phyloP scores from a whole-genome alignment of 1,140 invertebrate genomes.

The Temnothorax curvispinosus region DNA sequence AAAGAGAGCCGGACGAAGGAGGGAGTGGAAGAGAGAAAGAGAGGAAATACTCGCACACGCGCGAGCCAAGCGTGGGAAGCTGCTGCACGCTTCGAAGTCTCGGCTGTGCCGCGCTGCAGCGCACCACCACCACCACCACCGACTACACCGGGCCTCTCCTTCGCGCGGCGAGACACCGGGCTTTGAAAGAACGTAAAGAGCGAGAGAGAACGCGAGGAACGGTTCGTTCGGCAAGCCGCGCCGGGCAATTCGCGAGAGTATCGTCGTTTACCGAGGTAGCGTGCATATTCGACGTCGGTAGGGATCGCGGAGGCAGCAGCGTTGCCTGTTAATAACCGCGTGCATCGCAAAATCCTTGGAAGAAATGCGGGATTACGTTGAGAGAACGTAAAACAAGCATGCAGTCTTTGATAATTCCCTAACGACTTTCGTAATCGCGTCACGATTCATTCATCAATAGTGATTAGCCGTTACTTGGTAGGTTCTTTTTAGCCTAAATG shows the following conservation, averaged over 20 bases:
- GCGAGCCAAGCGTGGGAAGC: conserved; percentile 84
- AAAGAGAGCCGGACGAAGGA: conserved; percentile 20
- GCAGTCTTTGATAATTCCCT: not conserved
- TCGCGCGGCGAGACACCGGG: conserved; percentile 50
- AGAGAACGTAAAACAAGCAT: not conserved
- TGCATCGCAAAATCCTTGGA: not conserved
- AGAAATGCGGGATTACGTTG: not conserved
- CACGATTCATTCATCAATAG: not conserved
- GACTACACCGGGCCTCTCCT: conserved; percentile 69
- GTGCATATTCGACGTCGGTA: conserved; percentile 40
- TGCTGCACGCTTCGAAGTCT: conserved; percentile 77
- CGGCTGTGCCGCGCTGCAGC: conserved; percentile 66
- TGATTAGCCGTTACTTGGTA: not conserved
- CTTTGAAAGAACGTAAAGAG: conserved; percentile 53
- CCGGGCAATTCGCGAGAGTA: conserved; percentile 47
- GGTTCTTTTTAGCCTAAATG: not conserved
- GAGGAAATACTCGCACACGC: conserved; percentile 66
- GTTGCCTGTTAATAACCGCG: conserved; percentile 43
- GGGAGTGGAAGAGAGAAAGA: conserved; percentile 30
- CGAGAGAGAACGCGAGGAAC: conserved; percentile 48
- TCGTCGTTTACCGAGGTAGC: conserved; percentile 43
- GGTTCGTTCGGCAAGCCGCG: conserved; percentile 25
- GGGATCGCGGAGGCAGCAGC: conserved; percentile 10
- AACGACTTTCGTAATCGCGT: not conserved
- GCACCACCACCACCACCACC: conserved; percentile 39